These are phyloP conservation scores for Metalampra italica DNA, from an alignment of 2,888 invertebrate genomes.

Conservation along the genomic window DNA sequence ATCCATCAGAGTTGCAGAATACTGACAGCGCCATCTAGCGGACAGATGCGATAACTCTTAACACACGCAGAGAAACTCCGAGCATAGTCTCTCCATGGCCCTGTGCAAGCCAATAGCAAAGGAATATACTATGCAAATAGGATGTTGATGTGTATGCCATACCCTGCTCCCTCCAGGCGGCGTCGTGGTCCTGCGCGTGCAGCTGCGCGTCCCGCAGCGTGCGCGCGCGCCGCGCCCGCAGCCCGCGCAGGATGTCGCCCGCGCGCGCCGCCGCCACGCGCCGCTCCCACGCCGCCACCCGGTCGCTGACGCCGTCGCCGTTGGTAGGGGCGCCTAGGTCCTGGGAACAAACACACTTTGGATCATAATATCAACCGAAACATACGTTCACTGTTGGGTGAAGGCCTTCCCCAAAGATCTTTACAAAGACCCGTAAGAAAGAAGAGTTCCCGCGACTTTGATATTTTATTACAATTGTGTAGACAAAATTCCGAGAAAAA, in stretches of 20 bases:
- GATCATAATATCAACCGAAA: neutral
- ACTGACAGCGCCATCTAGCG: too few species aligned
- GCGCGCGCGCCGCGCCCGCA: slow-evolving; percentile 75
- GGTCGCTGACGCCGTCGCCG: slow-evolving; percentile 75
- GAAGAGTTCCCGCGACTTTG: too few species aligned
- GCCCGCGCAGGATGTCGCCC: slow-evolving; percentile 80
- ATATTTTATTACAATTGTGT: too few species aligned
- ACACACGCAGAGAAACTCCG: too few species aligned
- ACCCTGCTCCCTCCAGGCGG: slow-evolving; percentile 83
- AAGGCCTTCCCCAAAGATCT: too few species aligned
- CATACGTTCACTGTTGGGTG: neutral
- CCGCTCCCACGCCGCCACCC: slow-evolving; percentile 83
- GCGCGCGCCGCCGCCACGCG: slow-evolving; percentile 82
- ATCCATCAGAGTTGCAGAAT: too few species aligned
- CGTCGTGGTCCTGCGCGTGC: slow-evolving; percentile 78
- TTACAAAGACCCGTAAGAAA: too few species aligned
- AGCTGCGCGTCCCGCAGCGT: slow-evolving; percentile 77
- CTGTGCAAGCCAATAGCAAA: too few species aligned
- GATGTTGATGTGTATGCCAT: slow-evolving; percentile 2
- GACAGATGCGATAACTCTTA: too few species aligned
- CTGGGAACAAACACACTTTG: slow-evolving; percentile 24
- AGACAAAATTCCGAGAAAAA: too few species aligned
- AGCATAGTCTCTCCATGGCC: too few species aligned
- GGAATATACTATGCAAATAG: too few species aligned
- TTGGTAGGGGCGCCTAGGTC: slow-evolving; percentile 45